Evolutionary conservation across 2,888 invertebrate genomes (phyloP), one percentile per base, ranked within the genome.

Genomic region (Andrena haemorrhoa): DNA sequence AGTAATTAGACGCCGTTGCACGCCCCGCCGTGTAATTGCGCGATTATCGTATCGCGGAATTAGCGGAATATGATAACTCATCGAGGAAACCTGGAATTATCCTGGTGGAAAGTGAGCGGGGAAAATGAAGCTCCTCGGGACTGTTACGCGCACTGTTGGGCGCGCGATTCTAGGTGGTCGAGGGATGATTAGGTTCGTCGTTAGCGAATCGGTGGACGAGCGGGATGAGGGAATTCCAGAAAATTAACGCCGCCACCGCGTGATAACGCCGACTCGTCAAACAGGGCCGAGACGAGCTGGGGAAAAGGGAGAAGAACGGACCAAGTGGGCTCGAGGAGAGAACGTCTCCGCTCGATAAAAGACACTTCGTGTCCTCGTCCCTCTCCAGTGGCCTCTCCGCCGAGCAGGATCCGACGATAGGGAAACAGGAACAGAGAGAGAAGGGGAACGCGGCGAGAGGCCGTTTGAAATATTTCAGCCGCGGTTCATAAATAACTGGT

Each of bases 261-360:
- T 29, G 82, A 80, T 75, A 74, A 76, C 49, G 70, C 56, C 69
- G 81, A 53, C 64, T 76, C 76, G 58, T 76, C 82, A 26, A 35
- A 66, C 20, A 53, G 53, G 41, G 47, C 29, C 71, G 69, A 75
- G 41, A 60, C 8, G n/a, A 58, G 58, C 33, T 7, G 12, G 58
- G 31, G 61, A 56, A 66, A 33, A 35, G 53, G 29, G 35, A 20
- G 33, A 53, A 41, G 60, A 41, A 49, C 51, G 23, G 58, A 68
- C 63, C 49, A 64, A 60, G 64, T 12, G 76, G 10, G 51, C 53
- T 72, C 76, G 63, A 83, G 68, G 63, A 63, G 82, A 74, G 78
- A 78, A 61, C 53, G 75, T 79, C 73, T 71, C 49, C 53, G 83
- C 75, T 83, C 83, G 83, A 82, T 83, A 82, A 83, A 82, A 79